A percentile compares a stretch with the other conserved stretches of the same genome.
These are phyloP conservation scores for Alsophila aescularia DNA, from an alignment of 2,888 invertebrate species.

Conservation along the genomic window DNA sequence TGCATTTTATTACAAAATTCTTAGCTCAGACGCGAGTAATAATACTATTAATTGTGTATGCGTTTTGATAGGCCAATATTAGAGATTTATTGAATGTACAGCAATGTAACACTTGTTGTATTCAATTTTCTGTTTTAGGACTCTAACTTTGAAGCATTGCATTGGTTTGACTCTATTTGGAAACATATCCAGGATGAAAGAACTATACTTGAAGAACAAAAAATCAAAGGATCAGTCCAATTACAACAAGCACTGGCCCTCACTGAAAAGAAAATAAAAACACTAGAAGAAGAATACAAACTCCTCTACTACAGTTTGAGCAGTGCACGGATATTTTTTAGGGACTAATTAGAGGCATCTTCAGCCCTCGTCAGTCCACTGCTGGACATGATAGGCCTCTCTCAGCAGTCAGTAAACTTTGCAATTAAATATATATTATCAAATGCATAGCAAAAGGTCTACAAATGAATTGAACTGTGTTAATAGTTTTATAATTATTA, in stretches of 20 bases:
- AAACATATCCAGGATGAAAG: conserved; percentile 88
- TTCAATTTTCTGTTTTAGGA: conserved; percentile 69
- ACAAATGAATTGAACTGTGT: no score
- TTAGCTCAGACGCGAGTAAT: no score
- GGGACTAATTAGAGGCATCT: conserved; percentile 47
- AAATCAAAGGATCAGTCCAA: conserved; percentile 92
- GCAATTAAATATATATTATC: no score
- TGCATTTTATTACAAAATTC: no score
- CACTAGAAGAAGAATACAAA: conserved; percentile 91
- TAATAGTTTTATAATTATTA: no score
- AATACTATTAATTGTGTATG: no score
- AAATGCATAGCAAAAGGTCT: no score
- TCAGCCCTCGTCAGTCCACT: background rate
- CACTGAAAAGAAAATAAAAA: conserved; percentile 92
- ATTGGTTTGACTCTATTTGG: conserved; percentile 96
- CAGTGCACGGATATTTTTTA: conserved; percentile 98
- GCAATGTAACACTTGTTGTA: background rate
- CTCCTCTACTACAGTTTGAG: conserved; percentile 95
- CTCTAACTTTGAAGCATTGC: conserved; percentile 93
- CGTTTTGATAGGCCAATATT: no score
- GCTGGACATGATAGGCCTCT: background rate
- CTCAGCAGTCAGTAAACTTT: no score
- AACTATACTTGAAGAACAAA: conserved; percentile 81
- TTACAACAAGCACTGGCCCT: conserved; percentile 96
- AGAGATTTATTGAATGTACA: no score